A percentile compares a stretch with the other conserved stretches of the same genome.
phyloP scores from a whole-genome alignment of 2,797 vertebrate species.

The Pelodytes ibericus region DNA sequence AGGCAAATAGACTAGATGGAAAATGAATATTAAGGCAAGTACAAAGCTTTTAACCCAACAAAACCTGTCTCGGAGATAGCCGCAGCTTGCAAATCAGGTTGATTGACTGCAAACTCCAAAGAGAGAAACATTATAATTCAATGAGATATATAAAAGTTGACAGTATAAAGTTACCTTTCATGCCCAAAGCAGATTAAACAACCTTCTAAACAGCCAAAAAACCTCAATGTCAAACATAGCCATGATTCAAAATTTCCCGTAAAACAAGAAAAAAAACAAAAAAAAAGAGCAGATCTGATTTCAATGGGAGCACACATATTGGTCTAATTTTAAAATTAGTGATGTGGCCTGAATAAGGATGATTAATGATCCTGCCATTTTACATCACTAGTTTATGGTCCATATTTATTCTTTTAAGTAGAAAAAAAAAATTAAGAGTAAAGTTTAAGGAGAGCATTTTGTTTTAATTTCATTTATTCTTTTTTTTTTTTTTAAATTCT shows the following conservation, averaged over 20 bases:
- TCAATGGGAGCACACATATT: neutral
- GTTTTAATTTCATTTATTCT: too few relatives aligned
- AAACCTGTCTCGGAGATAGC: slow-evolving; percentile 20
- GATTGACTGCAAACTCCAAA: slow-evolving; percentile 38
- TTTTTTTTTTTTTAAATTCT: neutral
- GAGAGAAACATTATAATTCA: slow-evolving; percentile 53
- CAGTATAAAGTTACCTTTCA: slow-evolving; percentile 62
- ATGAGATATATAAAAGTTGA: slow-evolving; percentile 62
- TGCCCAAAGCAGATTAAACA: slow-evolving; percentile 54
- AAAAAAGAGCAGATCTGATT: slow-evolving; percentile 47
- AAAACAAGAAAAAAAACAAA: slow-evolving; percentile 36
- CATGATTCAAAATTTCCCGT: slow-evolving; percentile 55
- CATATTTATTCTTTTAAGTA: slow-evolving; percentile 29
- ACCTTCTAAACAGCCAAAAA: slow-evolving; percentile 55
- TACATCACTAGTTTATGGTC: slow-evolving; percentile 11
- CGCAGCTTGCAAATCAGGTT: slow-evolving; percentile 34
- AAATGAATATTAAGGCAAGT: slow-evolving; percentile 32
- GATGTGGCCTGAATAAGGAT: slow-evolving; percentile 51
- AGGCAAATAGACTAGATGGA: slow-evolving; percentile 28
- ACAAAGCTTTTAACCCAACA: slow-evolving; percentile 24
- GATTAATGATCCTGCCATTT: slow-evolving; percentile 47
- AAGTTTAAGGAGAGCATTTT: slow-evolving; percentile 22
- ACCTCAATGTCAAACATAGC: slow-evolving; percentile 47
- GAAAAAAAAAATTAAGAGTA: slow-evolving; percentile 14
- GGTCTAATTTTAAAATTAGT: slow-evolving; percentile 11